Percentiles rank a stretch among this genome's conserved stretches.
Conservation (phyloP, 2,113 vertebrate genomes). For the Salminus brasiliensis region DNA sequence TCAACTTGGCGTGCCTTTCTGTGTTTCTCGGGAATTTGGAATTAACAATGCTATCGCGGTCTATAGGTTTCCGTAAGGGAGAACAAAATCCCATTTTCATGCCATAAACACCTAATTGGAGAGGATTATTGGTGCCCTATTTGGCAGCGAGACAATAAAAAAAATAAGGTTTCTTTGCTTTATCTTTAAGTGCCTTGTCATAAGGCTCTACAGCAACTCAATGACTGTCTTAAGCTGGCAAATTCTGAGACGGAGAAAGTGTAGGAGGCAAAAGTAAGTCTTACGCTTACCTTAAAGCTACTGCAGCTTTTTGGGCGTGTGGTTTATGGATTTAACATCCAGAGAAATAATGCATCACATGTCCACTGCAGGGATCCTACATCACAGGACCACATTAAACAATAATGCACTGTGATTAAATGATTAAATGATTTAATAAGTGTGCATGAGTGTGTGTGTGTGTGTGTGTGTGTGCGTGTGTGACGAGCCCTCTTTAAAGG, state of each 20-base stretch:
- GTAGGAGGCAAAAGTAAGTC: background rate
- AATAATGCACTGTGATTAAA: background rate
- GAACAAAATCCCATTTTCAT: constrained; percentile 54
- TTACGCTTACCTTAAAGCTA: background rate
- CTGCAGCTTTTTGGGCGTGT: background rate
- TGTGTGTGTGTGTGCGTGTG: background rate
- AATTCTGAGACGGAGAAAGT: background rate
- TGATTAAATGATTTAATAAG: constrained; percentile 34
- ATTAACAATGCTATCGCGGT: constrained; percentile 29
- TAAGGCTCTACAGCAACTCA: background rate
- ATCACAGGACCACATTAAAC: background rate
- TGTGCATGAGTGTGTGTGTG: background rate
- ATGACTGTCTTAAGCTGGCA: background rate
- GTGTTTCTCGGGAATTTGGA: constrained; percentile 1
- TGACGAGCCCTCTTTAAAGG: background rate
- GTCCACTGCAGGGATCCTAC: background rate
- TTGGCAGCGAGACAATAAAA: constrained; percentile 47
- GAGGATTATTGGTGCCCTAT: constrained; percentile 56
- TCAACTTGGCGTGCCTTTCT: constrained; percentile 43
- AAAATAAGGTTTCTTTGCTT: constrained; percentile 35
- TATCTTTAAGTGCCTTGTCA: constrained; percentile 24
- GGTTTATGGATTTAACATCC: background rate
- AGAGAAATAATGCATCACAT: background rate
- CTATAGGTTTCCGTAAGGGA: constrained; percentile 27
- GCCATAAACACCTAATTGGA: constrained; percentile 56